Conservation (phyloP, 1,140 invertebrate species). For the Orius insidiosus region DNA sequence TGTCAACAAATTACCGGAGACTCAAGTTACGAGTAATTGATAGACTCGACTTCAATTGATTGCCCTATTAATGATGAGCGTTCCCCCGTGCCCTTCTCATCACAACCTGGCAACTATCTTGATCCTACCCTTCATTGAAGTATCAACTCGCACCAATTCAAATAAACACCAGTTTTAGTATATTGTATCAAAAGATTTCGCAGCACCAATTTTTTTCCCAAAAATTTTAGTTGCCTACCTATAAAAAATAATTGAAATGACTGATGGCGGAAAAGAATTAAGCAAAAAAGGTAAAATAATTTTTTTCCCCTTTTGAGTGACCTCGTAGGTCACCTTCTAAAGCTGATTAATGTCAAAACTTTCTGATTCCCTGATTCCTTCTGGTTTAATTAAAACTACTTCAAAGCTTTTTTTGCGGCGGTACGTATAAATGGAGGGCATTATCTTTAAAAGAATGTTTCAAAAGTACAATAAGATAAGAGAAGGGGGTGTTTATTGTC, state of each 20-base stretch:
- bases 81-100: background rate
- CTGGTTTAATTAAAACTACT: too few relatives aligned
- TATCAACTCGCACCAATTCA: too few relatives aligned
- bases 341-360: background rate
- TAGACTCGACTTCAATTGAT: conserved; percentile 4
- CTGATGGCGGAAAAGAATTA: background rate
- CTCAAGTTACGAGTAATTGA: conserved; percentile 4
- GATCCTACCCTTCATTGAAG: conserved; percentile 1
- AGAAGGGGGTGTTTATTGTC: background rate
- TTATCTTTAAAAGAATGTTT: background rate
- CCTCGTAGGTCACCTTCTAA: background rate
- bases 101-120: background rate
- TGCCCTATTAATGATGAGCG: conserved; percentile 6
- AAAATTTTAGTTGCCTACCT: too few relatives aligned
- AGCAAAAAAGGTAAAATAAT: background rate
- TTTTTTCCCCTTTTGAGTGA: background rate
- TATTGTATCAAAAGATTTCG: too few relatives aligned
- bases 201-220: too few relatives aligned
- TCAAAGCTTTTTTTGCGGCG: background rate
- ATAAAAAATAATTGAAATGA: too few relatives aligned
- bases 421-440: background rate
- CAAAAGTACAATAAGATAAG: too few relatives aligned
- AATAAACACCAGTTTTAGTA: too few relatives aligned
- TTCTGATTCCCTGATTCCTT: too few relatives aligned
- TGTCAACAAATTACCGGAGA: background rate